Evolutionary conservation across 2,797 vertebrate genomes (phyloP).

Genomic region (Aselliscus stoliczkanus): DNA sequence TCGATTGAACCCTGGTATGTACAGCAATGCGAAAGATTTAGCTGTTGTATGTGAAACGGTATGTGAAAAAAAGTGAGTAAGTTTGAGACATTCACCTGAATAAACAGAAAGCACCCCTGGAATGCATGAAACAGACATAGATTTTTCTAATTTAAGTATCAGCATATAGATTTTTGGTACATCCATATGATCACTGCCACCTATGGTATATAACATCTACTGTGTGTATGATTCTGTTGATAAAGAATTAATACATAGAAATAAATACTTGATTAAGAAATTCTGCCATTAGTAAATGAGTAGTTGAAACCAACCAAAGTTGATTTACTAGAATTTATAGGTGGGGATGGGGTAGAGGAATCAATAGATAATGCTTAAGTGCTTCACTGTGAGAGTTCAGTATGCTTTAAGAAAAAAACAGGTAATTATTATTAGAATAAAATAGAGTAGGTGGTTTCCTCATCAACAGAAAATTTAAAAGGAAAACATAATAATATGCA

Average conservation of each 20-base stretch:
- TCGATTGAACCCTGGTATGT: neutral
- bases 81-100: neutral
- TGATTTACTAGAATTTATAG: neutral
- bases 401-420: neutral
- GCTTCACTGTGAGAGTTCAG: neutral
- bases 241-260: constrained; percentile 39
- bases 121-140: neutral
- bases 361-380: neutral
- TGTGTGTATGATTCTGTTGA: neutral
- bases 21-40: constrained; percentile 7
- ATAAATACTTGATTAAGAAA: neutral
- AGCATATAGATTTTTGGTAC: neutral
- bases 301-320: neutral
- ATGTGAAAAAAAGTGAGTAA: neutral
- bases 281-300: constrained; percentile 1
- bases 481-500: neutral
- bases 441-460: neutral
- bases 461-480: neutral
- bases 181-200: neutral
- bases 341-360: neutral
- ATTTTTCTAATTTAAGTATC: constrained; percentile 36
- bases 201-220: neutral
- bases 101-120: neutral
- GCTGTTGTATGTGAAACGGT: neutral
- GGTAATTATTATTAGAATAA: constrained; percentile 1